Conservation (phyloP, 2,888 invertebrate genomes). For the Cheilosia vernalis region DNA sequence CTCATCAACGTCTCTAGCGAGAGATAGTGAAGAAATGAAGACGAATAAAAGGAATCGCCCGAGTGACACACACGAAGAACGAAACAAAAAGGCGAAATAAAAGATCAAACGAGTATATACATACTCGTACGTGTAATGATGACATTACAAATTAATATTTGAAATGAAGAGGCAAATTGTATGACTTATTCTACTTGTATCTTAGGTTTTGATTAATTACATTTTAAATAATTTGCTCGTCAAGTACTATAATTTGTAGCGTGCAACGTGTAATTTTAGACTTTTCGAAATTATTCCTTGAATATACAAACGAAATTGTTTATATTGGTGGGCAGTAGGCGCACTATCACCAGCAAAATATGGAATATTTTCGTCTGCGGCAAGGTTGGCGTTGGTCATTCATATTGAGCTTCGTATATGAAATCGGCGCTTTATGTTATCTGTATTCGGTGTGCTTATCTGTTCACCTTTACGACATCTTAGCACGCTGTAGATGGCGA, state of each 20-base stretch:
- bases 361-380: too few species aligned
- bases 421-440: too few species aligned
- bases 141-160: conserved; percentile 60
- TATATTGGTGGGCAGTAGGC: too few species aligned
- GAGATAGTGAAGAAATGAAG: neutral
- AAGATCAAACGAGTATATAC: conserved; percentile 29
- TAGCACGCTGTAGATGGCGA: too few species aligned
- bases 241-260: conserved; percentile 2
- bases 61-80: neutral
- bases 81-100: conserved; percentile 9
- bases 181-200: conserved; percentile 29
- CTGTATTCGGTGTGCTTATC: too few species aligned
- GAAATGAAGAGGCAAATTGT: conserved; percentile 44
- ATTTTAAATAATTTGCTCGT: conserved; percentile 64
- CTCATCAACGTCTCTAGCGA: neutral
- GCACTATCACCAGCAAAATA: too few species aligned
- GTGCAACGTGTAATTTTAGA: neutral
- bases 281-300: too few species aligned
- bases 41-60: neutral
- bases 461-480: too few species aligned
- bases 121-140: conserved; percentile 43
- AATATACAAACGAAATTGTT: too few species aligned
- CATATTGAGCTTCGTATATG: too few species aligned
- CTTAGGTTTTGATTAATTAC: conserved; percentile 64
- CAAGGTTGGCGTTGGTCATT: too few species aligned